These are phyloP conservation scores for Ictalurus punctatus DNA, from an alignment of 2,113 vertebrate species.

Conservation along the genomic window DNA sequence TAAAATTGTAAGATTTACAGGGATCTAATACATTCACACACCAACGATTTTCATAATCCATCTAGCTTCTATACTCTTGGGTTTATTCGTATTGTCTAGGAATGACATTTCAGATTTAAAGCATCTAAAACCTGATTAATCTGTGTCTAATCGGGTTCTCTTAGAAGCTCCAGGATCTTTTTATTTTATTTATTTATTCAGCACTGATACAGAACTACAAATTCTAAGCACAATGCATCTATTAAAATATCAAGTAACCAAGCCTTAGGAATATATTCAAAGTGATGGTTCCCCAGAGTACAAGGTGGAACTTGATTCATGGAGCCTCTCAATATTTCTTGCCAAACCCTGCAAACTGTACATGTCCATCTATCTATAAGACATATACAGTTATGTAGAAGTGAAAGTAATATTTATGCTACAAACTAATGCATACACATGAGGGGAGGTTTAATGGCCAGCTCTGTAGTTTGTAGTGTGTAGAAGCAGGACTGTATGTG, in stretches of 20 bases:
- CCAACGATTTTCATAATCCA: slow-evolving; percentile 74
- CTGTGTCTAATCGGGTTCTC: slow-evolving; percentile 59
- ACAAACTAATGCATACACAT: slow-evolving; percentile 51
- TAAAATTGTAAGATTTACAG: slow-evolving; percentile 23
- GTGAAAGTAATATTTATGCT: slow-evolving; percentile 51
- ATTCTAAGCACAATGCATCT: slow-evolving; percentile 70
- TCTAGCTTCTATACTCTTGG: slow-evolving; percentile 71
- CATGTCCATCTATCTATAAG: slow-evolving; percentile 56
- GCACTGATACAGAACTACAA: slow-evolving; percentile 68
- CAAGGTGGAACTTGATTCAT: slow-evolving; percentile 67
- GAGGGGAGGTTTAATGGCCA: slow-evolving; percentile 30
- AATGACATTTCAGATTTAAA: slow-evolving; percentile 73
- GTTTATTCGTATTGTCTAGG: slow-evolving; percentile 78
- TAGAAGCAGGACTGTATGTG: slow-evolving; percentile 49
- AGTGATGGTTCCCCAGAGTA: slow-evolving; percentile 68
- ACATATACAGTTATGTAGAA: slow-evolving; percentile 55
- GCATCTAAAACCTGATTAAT: slow-evolving; percentile 69
- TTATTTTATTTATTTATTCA: slow-evolving; percentile 70
- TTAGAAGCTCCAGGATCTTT: slow-evolving; percentile 58
- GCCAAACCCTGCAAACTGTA: slow-evolving; percentile 52
- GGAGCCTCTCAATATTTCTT: slow-evolving; percentile 51
- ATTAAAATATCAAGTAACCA: slow-evolving; percentile 74
- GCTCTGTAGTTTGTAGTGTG: neutral
- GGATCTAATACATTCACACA: slow-evolving; percentile 68
- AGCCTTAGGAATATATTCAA: slow-evolving; percentile 66